Evolutionary conservation across 2,797 vertebrate species (phyloP).

Genomic region (Myotis pilosus): DNA sequence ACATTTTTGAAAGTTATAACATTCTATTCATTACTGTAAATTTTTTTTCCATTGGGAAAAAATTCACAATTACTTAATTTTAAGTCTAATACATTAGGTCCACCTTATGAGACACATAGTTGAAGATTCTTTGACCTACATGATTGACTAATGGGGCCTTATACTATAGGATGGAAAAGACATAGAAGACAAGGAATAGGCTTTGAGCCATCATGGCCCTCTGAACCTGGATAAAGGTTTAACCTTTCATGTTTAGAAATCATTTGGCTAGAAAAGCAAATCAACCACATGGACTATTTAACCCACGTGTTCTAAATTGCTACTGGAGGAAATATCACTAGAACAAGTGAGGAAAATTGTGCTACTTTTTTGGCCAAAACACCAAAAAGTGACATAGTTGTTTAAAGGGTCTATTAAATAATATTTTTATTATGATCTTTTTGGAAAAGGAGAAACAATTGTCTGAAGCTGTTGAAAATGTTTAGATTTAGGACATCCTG

Average conservation of each 20-base stretch:
- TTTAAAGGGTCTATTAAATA: neutral
- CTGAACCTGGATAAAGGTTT: neutral
- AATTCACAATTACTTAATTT: neutral
- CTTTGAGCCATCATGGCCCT: neutral
- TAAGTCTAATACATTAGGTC: neutral
- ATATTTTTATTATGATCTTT: neutral
- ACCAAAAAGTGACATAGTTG: constrained; percentile 12
- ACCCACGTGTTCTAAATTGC: neutral
- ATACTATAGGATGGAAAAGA: neutral
- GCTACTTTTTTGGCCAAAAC: neutral
- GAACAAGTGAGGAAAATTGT: neutral
- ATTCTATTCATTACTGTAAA: neutral
- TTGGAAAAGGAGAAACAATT: constrained; percentile 19
- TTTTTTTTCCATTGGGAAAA: neutral
- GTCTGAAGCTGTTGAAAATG: neutral
- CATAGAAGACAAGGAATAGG: neutral
- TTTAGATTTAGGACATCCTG: neutral
- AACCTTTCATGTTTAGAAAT: neutral
- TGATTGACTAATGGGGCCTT: neutral
- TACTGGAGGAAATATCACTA: neutral
- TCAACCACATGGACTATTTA: neutral
- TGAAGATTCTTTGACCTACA: neutral
- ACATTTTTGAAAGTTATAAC: neutral
- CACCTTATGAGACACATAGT: neutral
- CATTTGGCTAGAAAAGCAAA: neutral